Base-by-base conservation (phyloP, 1,140 invertebrate genomes). In the Xylocopa sonorina region DNA sequence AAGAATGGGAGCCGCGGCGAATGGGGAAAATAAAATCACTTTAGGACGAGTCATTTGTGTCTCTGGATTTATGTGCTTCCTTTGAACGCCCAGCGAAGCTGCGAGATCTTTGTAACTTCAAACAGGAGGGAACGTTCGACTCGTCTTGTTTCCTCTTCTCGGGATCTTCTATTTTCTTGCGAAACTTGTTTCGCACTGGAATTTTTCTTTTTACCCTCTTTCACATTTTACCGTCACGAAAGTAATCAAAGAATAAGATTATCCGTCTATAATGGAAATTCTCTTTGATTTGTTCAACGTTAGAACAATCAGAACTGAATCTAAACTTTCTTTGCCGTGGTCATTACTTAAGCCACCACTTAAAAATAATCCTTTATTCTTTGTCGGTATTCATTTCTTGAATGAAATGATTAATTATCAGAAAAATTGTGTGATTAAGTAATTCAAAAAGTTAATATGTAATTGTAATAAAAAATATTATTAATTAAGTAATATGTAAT, bases 11-110 rank as follows among this genome's bases (percentile, higher is more conserved):
- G 34, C 27, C 38, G 18, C 53, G 14, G 41, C 50, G 14, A 55
- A 55, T 38, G 1, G 38, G 9, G 38, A 55, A 38, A 75, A 67
- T 75, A 46, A 67, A 66, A 67, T 75, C 73, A 75, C 73, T 75
- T 67, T 66, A 55, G 62, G 41, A 75, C 62, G 62, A 75, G 62
- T 75, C 73, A 75, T 75, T 75, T 75, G 73, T 75, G 73, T 67
- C 62, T 43, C 32, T 55, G 50, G 63, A 75, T 75, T 75, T 75
- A 69, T 46, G 38, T 67, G 38, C 43, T 60, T 43, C 73, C 62
- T 75, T 75, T 75, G 73, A 75, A 75, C 43, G 21, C 9, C 16
- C 10, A 14, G 24, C 46, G 12, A 5, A 66, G 5, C 29, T 16
- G 27, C 50, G 4, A 32, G 14, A 66, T 38, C 60, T 41, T 63